Evolutionary conservation across 2,113 vertebrate species (phyloP), one percentile per base, ranked within the genome.

Genomic region (Oreochromis tanganicae): DNA sequence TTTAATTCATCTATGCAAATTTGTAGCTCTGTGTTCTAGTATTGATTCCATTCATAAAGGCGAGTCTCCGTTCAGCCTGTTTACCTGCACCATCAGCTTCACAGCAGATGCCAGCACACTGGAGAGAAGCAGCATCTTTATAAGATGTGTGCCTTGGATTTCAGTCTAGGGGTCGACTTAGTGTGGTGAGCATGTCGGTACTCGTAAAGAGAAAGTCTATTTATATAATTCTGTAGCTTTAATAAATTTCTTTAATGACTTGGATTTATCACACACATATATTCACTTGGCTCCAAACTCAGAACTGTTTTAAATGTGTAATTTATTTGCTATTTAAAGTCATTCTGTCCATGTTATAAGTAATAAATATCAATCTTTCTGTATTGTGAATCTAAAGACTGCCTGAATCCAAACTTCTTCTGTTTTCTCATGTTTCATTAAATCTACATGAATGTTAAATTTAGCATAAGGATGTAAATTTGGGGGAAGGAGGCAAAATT

Each of bases 371-470:
- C 17, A 32, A 52, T 78, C 46, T 52, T 78, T 32, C 73, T 34
- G 73, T 52, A 52, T 57, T 75, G 21, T 29, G 29, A 61, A 55
- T 19, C 14, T 21, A 50, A 83, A 57, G 43, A 80, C 19, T 83
- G 83, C 36, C 71, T 81, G 56, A 84, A 84, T 85, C 71, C 59
- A 88, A 83, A 89, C 56, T 13, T 63, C 41, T 34, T 80, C 34
- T 90, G 48, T 75, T 79, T 73, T 66, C 19, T 79, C 66, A 80
- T 46, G 46, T 90, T 81, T 63, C 52, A 29, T 73, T 19, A 80
- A 38, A 68, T 88, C 29, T 86, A 85, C 78, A 86, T 87, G 87
- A 93, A 92, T 93, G 93, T 94, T 92, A 81, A 85, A 83, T 90
- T 85, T 24, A 89, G 68, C 84, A 88, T 85, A 87, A 80, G 78